These are phyloP conservation scores for Apodemus speciosus DNA, from an alignment of 2,113 vertebrate species.

Conservation along the genomic window DNA sequence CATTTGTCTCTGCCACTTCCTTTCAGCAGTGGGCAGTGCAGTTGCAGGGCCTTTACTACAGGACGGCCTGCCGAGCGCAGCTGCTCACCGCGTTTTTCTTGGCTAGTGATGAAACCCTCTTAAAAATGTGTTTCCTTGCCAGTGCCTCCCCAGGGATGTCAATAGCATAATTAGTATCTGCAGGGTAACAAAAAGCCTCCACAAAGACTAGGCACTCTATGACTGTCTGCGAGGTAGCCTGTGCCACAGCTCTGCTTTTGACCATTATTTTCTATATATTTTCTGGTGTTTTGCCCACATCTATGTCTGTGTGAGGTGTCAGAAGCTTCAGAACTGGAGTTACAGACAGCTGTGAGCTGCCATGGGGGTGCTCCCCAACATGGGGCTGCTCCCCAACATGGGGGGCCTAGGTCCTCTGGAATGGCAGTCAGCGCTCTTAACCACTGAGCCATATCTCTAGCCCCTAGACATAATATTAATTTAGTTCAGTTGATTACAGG, in stretches of 20 bases:
- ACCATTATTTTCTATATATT: background rate
- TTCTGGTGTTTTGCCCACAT: background rate
- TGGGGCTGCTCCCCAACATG: background rate
- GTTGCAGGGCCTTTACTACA: background rate
- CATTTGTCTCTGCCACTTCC: background rate
- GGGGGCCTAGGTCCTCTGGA: background rate
- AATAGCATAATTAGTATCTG: background rate
- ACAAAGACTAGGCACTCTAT: background rate
- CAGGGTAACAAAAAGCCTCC: background rate
- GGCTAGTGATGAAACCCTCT: slow-evolving; percentile 2
- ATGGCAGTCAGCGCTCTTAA: background rate
- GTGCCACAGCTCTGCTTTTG: background rate
- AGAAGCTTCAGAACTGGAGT: background rate
- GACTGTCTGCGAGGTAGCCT: background rate
- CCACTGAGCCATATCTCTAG: background rate
- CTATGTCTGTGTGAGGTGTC: background rate
- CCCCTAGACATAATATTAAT: background rate
- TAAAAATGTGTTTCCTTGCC: background rate
- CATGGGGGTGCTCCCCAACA: background rate
- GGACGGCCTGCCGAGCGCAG: background rate
- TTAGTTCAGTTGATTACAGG: background rate
- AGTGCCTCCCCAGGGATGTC: background rate
- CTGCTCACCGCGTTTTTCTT: background rate
- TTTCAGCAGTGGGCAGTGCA: background rate
- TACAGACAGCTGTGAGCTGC: background rate